Percentiles rank a stretch among this genome's conserved stretches.
Evolutionary conservation across 2,113 vertebrate species (phyloP).

Genomic region (Corythoichthys haematopterus): DNA sequence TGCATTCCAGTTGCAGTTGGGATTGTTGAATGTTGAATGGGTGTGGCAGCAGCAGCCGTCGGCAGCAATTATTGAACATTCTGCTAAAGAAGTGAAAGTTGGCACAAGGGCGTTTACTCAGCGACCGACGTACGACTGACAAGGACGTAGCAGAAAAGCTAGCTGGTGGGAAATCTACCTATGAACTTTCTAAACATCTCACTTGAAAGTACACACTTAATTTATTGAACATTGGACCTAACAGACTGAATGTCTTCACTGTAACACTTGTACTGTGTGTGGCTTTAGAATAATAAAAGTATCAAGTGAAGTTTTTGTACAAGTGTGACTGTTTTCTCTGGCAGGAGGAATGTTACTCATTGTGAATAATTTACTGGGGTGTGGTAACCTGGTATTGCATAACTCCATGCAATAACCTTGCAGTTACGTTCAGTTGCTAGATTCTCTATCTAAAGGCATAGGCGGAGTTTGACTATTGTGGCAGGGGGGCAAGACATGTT

Average conservation of each 20-base stretch:
- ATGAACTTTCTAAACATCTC: not conserved
- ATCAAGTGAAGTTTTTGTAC: no score
- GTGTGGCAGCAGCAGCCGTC: not conserved
- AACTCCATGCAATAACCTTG: not conserved
- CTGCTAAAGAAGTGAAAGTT: slow-evolving; percentile 28
- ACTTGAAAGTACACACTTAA: slow-evolving; percentile 1
- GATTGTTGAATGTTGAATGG: not conserved
- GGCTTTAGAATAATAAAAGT: slow-evolving; percentile 1
- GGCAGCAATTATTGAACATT: slow-evolving; percentile 26
- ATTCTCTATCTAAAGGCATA: no score
- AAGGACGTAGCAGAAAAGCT: not conserved
- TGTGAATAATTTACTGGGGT: slow-evolving; percentile 53
- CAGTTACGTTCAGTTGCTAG: not conserved
- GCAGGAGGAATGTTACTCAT: not conserved
- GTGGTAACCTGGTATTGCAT: slow-evolving; percentile 22
- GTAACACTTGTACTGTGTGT: not conserved
- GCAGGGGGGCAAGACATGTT: no score
- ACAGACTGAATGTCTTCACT: not conserved
- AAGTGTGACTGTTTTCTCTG: slow-evolving; percentile 5
- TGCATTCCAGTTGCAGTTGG: slow-evolving; percentile 2
- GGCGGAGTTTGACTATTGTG: no score
- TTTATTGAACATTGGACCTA: slow-evolving; percentile 1
- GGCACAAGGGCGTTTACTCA: slow-evolving; percentile 32
- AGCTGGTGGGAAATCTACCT: not conserved
- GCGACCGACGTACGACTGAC: slow-evolving; percentile 1